Evolutionary conservation across 2,113 vertebrate species (phyloP).

Genomic region (Lanius ludovicianus): DNA sequence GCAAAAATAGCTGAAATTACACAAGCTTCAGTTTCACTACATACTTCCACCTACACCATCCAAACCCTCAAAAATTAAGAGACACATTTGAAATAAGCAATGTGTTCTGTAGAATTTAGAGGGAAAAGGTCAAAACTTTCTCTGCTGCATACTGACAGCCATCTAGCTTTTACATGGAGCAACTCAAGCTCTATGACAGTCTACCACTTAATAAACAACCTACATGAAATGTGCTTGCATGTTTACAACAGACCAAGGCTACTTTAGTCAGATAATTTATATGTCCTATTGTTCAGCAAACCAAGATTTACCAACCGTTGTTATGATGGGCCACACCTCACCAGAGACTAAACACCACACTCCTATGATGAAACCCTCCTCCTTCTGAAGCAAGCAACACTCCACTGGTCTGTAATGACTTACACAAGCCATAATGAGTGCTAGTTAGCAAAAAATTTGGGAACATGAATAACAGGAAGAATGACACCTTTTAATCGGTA

Average conservation of each 20-base stretch:
- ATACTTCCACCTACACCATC: neutral
- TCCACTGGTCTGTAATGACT: neutral
- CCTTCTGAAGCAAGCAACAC: neutral
- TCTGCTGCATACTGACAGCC: neutral
- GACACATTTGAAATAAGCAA: neutral
- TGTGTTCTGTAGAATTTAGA: neutral
- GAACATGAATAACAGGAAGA: neutral
- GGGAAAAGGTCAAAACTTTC: neutral
- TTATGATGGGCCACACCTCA: neutral
- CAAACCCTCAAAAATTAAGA: neutral
- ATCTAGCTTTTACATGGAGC: neutral
- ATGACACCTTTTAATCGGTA: neutral
- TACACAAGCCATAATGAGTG: neutral
- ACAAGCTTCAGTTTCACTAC: neutral
- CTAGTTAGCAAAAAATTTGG: neutral
- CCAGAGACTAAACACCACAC: neutral
- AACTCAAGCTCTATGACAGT: neutral
- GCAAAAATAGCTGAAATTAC: neutral
- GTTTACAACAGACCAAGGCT: neutral
- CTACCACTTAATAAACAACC: neutral
- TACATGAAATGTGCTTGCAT: neutral
- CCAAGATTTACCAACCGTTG: neutral
- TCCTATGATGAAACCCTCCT: neutral
- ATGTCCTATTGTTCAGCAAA: neutral
- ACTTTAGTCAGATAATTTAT: neutral